These are phyloP conservation scores for Solenopsis invicta DNA, from an alignment of 1,140 invertebrate species.

Conservation along the genomic window DNA sequence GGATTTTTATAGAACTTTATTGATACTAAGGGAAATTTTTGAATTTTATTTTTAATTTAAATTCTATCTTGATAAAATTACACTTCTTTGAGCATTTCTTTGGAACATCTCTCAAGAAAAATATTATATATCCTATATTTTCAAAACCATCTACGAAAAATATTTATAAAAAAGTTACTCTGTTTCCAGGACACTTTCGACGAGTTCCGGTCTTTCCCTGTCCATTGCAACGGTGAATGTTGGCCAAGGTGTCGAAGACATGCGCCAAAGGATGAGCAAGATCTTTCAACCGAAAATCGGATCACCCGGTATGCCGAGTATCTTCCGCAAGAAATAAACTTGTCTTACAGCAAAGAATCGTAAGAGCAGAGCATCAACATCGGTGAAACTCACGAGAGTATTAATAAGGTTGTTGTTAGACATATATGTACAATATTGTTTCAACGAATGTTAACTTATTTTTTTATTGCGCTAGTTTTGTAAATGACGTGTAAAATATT, in stretches of 20 bases:
- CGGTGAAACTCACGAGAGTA: conserved; percentile 19
- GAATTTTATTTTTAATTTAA: no score
- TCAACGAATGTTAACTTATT: conserved; percentile 59
- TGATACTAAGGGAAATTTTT: no score
- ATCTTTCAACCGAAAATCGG: conserved; percentile 88
- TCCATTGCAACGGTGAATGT: conserved; percentile 86
- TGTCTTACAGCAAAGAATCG: conserved; percentile 34
- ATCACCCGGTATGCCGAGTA: conserved; percentile 84
- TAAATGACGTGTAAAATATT: conserved; percentile 58
- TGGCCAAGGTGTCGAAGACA: conserved; percentile 89
- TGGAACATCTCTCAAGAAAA: no score
- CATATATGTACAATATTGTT: conserved; percentile 41
- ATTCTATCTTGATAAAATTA: no score
- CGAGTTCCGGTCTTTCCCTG: conserved; percentile 82
- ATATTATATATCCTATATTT: no score
- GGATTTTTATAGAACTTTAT: no score
- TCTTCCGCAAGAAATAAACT: conserved; percentile 86
- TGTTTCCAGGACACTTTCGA: conserved; percentile 79
- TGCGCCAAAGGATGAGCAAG: conserved; percentile 88
- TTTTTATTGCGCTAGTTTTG: conserved; percentile 52
- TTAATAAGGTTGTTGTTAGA: conserved; percentile 54
- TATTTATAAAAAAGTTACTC: not conserved
- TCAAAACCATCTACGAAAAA: not conserved
- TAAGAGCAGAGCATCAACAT: not conserved
- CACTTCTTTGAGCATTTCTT: no score